Conservation (phyloP, 1,140 invertebrate genomes). For the Gryllus bimaculatus region DNA sequence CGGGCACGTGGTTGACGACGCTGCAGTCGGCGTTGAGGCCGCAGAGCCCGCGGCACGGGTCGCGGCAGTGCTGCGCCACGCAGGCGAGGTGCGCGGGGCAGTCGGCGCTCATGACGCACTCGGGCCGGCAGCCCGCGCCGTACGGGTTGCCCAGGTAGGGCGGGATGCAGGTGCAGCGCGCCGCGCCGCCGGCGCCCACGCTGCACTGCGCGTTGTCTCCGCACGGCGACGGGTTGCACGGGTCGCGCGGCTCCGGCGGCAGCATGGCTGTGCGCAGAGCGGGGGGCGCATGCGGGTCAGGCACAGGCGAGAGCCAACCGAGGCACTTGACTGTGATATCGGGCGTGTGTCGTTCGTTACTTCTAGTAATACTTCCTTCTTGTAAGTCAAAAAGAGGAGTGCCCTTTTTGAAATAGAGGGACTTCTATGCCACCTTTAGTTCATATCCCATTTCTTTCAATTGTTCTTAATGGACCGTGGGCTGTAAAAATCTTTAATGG, state of each 20-base stretch:
- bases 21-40: constrained; percentile 66
- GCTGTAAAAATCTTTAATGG: too few relatives aligned
- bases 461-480: too few relatives aligned
- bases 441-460: too few relatives aligned
- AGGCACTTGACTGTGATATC: too few relatives aligned
- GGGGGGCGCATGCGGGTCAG: too few relatives aligned
- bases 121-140: constrained; percentile 50
- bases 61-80: constrained; percentile 70
- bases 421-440: too few relatives aligned
- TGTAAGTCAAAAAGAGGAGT: too few relatives aligned
- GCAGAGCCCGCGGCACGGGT: constrained; percentile 78
- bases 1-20: constrained; percentile 70
- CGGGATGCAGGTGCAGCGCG: constrained; percentile 70
- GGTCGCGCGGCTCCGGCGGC: constrained; percentile 44
- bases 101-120: constrained; percentile 69
- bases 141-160: constrained; percentile 68
- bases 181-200: constrained; percentile 47
- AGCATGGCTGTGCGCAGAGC: not conserved
- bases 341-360: too few relatives aligned
- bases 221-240: constrained; percentile 72
- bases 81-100: constrained; percentile 70
- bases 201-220: constrained; percentile 69
- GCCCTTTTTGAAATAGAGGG: too few relatives aligned
- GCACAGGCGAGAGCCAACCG: too few relatives aligned
- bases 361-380: too few relatives aligned